Evolutionary conservation across 2,888 invertebrate genomes (phyloP).

Genomic region (Pyrrhosoma nymphula): DNA sequence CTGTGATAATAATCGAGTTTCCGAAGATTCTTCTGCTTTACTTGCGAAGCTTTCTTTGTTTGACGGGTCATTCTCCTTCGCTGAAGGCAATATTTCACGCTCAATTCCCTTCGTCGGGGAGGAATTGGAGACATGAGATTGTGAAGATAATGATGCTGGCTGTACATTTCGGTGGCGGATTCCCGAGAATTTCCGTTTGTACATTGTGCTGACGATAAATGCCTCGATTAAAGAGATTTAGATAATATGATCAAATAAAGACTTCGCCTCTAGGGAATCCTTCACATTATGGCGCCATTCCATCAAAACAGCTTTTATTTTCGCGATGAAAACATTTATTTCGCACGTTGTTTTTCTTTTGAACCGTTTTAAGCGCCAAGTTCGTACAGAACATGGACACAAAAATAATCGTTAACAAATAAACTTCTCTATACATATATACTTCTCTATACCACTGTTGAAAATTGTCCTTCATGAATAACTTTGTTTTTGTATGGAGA

Average conservation of each 20-base stretch:
- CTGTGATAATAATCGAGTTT: neutral
- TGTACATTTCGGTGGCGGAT: neutral
- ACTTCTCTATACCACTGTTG: too few species aligned
- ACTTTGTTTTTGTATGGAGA: too few species aligned
- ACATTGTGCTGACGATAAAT: neutral
- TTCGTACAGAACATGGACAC: too few species aligned
- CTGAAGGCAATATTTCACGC: neutral
- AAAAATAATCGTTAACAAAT: too few species aligned
- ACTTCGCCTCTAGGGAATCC: neutral
- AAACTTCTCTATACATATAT: too few species aligned
- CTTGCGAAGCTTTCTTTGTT: neutral
- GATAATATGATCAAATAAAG: neutral
- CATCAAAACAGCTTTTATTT: neutral
- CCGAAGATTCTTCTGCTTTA: neutral
- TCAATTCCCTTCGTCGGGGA: neutral
- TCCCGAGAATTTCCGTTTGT: neutral
- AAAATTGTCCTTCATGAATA: too few species aligned
- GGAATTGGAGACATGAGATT: neutral
- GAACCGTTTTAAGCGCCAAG: too few species aligned
- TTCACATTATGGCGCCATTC: constrained; percentile 9
- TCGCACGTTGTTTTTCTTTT: too few species aligned
- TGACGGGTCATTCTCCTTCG: neutral
- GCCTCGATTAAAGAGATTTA: neutral
- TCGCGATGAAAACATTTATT: neutral
- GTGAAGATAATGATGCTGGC: neutral